Percentiles rank a stretch among this genome's conserved stretches.
These are phyloP conservation scores for Harpalus rubripes DNA, from an alignment of 2,888 invertebrate species.

Conservation along the genomic window DNA sequence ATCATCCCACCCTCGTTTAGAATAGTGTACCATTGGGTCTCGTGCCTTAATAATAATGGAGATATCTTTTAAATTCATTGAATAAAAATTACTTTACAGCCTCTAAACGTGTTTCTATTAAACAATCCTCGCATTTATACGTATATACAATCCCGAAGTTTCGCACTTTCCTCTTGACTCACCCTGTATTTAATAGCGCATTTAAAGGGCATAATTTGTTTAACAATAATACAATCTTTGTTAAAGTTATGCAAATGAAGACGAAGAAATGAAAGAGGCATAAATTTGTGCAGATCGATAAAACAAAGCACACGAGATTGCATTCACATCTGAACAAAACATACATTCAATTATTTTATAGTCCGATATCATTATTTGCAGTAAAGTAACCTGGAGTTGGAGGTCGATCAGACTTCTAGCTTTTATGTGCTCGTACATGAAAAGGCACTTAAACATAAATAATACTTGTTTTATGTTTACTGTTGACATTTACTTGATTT, in stretches of 20 bases:
- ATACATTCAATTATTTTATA: conserved; percentile 27
- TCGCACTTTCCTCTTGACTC: no score
- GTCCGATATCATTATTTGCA: conserved; percentile 10
- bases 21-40: no score
- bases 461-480: conserved; percentile 32
- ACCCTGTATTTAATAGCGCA: background rate
- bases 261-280: conserved; percentile 22
- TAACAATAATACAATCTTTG: conserved; percentile 37
- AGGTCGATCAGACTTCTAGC: conserved; percentile 12
- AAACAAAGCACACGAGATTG: conserved; percentile 18
- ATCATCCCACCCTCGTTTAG: no score
- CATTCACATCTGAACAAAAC: conserved; percentile 33
- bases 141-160: no score
- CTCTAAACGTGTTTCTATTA: no score
- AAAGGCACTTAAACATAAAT: conserved; percentile 45
- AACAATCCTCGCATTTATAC: no score
- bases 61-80: no score
- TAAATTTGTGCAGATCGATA: conserved; percentile 32
- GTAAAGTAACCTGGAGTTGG: background rate
- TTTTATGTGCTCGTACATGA: conserved; percentile 5
- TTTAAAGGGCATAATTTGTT: conserved; percentile 24
- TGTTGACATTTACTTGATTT: conserved; percentile 34
- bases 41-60: no score
- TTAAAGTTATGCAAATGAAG: conserved; percentile 29
- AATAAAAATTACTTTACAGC: no score